Conservation (phyloP, 2,888 invertebrate species). For the Herminia tarsipennalis region DNA sequence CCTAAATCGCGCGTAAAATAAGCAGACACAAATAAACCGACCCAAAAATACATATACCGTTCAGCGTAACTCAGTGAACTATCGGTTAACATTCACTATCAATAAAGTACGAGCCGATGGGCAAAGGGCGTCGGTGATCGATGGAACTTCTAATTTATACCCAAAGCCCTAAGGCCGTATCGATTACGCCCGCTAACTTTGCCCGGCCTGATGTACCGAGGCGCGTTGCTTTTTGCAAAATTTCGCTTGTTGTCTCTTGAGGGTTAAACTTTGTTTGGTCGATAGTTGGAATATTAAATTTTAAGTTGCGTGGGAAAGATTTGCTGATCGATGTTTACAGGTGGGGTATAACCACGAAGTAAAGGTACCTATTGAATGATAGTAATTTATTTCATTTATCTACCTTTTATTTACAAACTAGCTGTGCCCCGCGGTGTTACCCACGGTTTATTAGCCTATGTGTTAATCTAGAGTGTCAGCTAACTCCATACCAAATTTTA, state of each 20-base stretch:
- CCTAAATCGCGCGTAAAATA: conserved; percentile 30
- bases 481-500: too few relatives aligned
- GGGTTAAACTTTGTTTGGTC: conserved; percentile 51
- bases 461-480: too few relatives aligned
- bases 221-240: conserved; percentile 74
- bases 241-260: conserved; percentile 62
- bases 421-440: too few relatives aligned
- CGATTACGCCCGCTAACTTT: conserved; percentile 79
- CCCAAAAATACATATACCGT: conserved; percentile 57
- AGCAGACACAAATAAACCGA: conserved; percentile 36
- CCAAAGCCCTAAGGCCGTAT: conserved; percentile 84
- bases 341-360: not conserved
- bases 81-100: conserved; percentile 79
- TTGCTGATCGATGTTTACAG: conserved; percentile 1
- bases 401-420: too few relatives aligned
- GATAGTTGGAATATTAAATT: conserved; percentile 46
- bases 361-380: too few relatives aligned
- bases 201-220: conserved; percentile 54
- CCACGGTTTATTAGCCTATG: too few relatives aligned
- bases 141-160: conserved; percentile 84
- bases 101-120: conserved; percentile 81
- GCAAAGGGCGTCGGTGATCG: conserved; percentile 83
- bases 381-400: too few relatives aligned
- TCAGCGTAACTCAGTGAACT: conserved; percentile 65
- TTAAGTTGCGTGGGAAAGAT: conserved; percentile 44